Evolutionary conservation across 2,888 invertebrate genomes (phyloP).

Genomic region (Mechanitis mazaeus): DNA sequence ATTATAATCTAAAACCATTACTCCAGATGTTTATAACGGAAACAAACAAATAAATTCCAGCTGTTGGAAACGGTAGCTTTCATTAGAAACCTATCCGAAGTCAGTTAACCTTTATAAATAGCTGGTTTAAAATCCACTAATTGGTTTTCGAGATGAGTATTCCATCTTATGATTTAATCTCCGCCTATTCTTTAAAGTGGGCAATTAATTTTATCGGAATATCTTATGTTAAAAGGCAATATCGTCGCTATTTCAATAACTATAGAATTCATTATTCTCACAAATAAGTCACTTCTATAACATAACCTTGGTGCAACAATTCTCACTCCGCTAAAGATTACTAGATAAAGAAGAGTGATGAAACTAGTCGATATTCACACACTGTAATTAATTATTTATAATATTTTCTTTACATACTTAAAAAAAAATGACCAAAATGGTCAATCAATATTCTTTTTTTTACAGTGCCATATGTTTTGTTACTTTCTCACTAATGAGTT

Average conservation of each 20-base stretch:
- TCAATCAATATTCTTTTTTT: no score
- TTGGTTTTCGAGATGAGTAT: slow-evolving; percentile 26
- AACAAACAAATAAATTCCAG: not conserved
- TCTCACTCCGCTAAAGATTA: slow-evolving; percentile 14
- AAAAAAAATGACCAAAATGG: no score
- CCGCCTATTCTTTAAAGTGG: slow-evolving; percentile 24
- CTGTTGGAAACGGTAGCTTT: slow-evolving; percentile 18
- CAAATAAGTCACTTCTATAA: not conserved
- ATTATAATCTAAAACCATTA: no score
- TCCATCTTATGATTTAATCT: slow-evolving; percentile 26
- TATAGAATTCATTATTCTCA: slow-evolving; percentile 12
- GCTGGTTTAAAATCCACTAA: slow-evolving; percentile 25
- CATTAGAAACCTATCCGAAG: slow-evolving; percentile 22
- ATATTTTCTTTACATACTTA: slow-evolving; percentile 8
- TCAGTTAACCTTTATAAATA: slow-evolving; percentile 26
- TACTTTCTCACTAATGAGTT: no score
- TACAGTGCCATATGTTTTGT: no score
- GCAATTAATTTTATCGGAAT: slow-evolving; percentile 23
- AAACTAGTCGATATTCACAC: slow-evolving; percentile 19
- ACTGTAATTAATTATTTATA: slow-evolving; percentile 24
- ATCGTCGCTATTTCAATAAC: slow-evolving; percentile 8
- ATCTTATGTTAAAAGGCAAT: slow-evolving; percentile 9
- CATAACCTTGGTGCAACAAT: slow-evolving; percentile 9
- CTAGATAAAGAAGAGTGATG: slow-evolving; percentile 17
- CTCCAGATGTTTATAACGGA: no score